Base-by-base conservation (phyloP, 2,797 vertebrate species). In the Halcyon leucocephala region DNA sequence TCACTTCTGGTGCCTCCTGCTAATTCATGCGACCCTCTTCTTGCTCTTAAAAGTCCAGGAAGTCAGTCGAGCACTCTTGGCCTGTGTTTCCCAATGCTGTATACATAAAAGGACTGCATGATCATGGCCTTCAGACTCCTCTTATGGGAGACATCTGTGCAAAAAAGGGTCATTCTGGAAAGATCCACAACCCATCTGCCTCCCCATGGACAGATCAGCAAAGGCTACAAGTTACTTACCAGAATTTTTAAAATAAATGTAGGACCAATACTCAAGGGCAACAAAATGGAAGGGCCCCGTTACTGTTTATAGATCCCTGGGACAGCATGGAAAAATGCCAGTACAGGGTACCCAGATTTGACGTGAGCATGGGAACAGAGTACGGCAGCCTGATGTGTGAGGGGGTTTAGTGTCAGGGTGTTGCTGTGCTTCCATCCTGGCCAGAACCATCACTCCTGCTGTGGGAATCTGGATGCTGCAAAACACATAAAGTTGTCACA, bases 101-200 rank as follows among this genome's bases (percentile, higher is more conserved):
- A 21, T n/a, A 10, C 1, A 1, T 60, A 57, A 77, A 74, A 41
- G 41, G 49, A 64, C 24, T 29, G 21, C 0, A 0, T 39, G 24
- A n/a, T 58, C 26, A 13, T 83, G 31, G 1, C 16, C 41, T 88
- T 88, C 44, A 81, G 28, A 18, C 9, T 83, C 26, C 22, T 61
- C 11, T 61, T 78, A 41, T 1, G 9, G 37, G 41, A 83, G n/a
- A 35, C 9, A 83, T 18, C 33, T 20, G 10, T 76, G 52, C 24
- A 55, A 83, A 41, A 24, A 83, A 57, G 10, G 24, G 7, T 71
- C 2, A n/a, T 86, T 83, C 70, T 81, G 25, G 66, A 66, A 76
- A 79, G 46, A 65, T 31, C 31, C 58, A 60, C 1, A 4, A 83
- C 51, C 19, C 10, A 12, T 11, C 11, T 90, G 14, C 21, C 18